phyloP scores from a whole-genome alignment of 2,797 vertebrate genomes.

The Geotrypetes seraphini region DNA sequence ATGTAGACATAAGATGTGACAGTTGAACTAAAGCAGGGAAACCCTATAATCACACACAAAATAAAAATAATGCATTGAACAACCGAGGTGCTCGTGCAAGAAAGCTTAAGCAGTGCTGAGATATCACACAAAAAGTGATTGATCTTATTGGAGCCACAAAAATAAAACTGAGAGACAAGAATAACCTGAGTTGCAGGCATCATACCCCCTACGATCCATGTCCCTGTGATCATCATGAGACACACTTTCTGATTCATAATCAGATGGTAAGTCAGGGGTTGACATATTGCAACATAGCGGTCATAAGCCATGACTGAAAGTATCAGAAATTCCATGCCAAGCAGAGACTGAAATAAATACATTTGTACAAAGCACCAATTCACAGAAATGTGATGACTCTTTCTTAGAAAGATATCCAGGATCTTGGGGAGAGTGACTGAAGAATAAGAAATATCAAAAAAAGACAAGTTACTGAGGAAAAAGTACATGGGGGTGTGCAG shows the following conservation, averaged over 20 bases:
- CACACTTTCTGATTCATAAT: neutral
- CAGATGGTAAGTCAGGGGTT: conserved; percentile 3
- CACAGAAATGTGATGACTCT: conserved; percentile 14
- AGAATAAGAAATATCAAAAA: no score
- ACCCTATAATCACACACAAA: no score
- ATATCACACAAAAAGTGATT: conserved; percentile 1
- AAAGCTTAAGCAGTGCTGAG: neutral
- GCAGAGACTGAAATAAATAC: conserved; percentile 14
- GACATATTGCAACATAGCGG: conserved; percentile 8
- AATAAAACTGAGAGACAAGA: neutral
- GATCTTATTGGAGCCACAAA: neutral
- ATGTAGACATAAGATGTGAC: no score
- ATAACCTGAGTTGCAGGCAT: neutral
- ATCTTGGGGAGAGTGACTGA: conserved; percentile 11
- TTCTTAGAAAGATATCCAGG: conserved; percentile 5
- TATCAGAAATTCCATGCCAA: conserved; percentile 15
- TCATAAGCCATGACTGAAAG: conserved; percentile 23
- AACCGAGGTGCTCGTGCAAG: neutral
- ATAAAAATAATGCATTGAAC: no score
- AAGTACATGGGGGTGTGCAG: no score
- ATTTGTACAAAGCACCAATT: conserved; percentile 19
- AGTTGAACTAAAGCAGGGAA: no score
- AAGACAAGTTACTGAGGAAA: no score
- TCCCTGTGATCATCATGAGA: neutral
- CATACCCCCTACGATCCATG: conserved; percentile 5